Conservation (phyloP, 2,797 vertebrate genomes). For the Leucoraja ocellata region DNA sequence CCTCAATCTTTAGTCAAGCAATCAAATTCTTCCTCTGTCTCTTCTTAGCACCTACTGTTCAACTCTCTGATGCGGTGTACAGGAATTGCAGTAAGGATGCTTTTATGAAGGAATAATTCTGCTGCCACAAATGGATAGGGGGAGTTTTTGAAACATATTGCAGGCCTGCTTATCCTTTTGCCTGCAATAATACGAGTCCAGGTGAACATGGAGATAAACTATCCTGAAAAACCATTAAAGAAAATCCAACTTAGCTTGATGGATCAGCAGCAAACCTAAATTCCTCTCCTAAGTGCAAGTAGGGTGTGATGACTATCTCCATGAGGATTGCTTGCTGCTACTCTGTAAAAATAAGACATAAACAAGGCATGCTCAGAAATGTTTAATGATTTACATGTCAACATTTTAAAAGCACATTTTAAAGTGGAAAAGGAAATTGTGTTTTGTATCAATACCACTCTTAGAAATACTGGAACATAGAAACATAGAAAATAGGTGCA, state of each 20-base stretch:
- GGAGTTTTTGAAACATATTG: background rate
- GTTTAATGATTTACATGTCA: slow-evolving; percentile 7
- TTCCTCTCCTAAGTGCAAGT: background rate
- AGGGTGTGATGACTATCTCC: background rate
- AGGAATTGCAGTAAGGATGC: background rate
- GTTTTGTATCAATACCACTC: too few relatives aligned
- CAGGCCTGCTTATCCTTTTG: background rate
- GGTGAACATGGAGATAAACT: background rate
- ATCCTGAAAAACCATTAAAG: background rate
- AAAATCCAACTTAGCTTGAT: background rate
- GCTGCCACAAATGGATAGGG: background rate
- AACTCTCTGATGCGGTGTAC: background rate
- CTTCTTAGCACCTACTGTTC: background rate
- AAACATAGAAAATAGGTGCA: too few relatives aligned
- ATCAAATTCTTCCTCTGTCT: background rate
- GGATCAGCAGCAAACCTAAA: background rate
- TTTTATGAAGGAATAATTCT: background rate
- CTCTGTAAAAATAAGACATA: background rate
- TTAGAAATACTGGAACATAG: too few relatives aligned
- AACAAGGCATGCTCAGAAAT: background rate
- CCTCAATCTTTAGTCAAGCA: background rate
- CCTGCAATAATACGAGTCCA: background rate
- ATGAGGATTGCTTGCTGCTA: background rate
- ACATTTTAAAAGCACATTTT: background rate
- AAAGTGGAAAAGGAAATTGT: background rate